Evolutionary conservation across 2,113 vertebrate species (phyloP).

Genomic region (Pluvialis apricaria): DNA sequence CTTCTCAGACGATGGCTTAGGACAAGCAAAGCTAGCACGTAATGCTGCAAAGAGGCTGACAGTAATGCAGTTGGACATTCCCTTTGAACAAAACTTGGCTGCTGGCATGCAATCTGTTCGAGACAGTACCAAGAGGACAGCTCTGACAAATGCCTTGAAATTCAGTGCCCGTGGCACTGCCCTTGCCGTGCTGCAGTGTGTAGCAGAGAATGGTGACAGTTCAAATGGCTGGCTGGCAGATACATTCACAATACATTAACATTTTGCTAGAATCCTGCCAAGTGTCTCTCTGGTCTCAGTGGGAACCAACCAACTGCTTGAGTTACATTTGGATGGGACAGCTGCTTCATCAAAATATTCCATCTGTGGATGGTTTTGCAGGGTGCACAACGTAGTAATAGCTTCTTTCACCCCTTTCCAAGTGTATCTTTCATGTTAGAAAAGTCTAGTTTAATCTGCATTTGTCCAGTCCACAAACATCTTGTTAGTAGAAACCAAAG

Average conservation of each 20-base stretch:
- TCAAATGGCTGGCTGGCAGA: slow-evolving; percentile 44
- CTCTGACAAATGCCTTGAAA: slow-evolving; percentile 38
- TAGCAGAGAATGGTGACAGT: neutral
- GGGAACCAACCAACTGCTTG: slow-evolving; percentile 32
- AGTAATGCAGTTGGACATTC: slow-evolving; percentile 9
- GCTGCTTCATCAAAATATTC: slow-evolving; percentile 45
- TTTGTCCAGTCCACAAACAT: neutral
- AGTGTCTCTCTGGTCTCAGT: slow-evolving; percentile 37
- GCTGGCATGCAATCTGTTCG: neutral
- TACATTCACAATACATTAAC: slow-evolving; percentile 32
- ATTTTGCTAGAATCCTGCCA: slow-evolving; percentile 43
- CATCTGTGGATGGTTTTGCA: slow-evolving; percentile 37
- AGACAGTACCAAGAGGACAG: slow-evolving; percentile 3
- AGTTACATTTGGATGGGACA: slow-evolving; percentile 34
- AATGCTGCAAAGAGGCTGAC: neutral
- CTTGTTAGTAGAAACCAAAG: neutral
- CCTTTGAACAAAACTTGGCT: slow-evolving; percentile 19
- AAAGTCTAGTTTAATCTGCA: neutral
- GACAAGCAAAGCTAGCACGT: neutral
- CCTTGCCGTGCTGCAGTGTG: neutral
- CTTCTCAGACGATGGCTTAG: neutral
- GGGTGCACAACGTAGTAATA: neutral
- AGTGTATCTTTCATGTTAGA: neutral
- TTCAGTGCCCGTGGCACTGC: neutral
- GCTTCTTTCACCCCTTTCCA: neutral